Conservation (phyloP, 2,797 vertebrate genomes). For the Hydrolagus colliei region DNA sequence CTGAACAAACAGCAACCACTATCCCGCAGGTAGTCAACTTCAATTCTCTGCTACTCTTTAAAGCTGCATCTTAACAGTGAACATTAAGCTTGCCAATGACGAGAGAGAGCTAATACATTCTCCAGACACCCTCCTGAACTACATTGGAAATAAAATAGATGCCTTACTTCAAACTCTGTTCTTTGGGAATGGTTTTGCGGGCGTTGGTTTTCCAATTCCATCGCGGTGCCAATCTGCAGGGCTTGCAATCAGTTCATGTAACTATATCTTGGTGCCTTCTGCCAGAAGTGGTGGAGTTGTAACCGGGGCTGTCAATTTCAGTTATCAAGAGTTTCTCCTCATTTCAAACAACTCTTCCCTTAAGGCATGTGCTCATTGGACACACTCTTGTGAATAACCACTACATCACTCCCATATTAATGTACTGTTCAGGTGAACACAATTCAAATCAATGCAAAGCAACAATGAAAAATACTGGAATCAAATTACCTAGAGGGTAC, state of each 20-base stretch:
- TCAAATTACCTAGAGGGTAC: background rate
- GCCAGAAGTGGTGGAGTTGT: background rate
- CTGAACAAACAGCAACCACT: background rate
- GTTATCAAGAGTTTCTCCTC: background rate
- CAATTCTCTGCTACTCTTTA: background rate
- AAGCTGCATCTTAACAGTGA: background rate
- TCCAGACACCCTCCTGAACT: background rate
- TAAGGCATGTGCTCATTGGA: background rate
- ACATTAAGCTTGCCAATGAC: background rate
- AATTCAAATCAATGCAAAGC: background rate
- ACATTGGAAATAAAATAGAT: background rate
- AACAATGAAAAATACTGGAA: background rate
- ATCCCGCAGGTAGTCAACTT: background rate
- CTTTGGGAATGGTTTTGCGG: background rate
- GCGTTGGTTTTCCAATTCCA: background rate
- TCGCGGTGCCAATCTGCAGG: too few species aligned
- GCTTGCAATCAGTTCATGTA: background rate
- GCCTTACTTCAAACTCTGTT: background rate
- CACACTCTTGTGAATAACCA: background rate
- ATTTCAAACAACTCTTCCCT: background rate
- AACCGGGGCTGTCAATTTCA: background rate
- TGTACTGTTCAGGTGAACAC: background rate
- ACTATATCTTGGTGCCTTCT: background rate
- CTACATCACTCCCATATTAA: background rate
- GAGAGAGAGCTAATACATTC: background rate